These are phyloP conservation scores for Drosophila ambigua DNA, from an alignment of 1,140 invertebrate species.

Conservation along the genomic window DNA sequence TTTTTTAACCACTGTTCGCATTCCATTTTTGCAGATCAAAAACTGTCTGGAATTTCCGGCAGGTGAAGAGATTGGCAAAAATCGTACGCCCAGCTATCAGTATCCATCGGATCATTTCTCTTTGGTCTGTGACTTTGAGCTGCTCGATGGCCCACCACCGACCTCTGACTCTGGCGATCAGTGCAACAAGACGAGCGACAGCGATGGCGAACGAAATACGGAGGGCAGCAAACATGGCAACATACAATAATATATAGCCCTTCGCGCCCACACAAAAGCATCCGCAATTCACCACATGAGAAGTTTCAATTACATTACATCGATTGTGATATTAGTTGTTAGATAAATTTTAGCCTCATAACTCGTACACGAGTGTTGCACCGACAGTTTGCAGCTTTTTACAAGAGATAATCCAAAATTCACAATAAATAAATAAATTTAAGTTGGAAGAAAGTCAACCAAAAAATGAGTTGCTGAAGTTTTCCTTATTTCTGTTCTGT, in stretches of 20 bases:
- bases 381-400: slow-evolving; percentile 42
- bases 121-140: slow-evolving; percentile 88
- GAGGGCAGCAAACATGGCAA: slow-evolving; percentile 36
- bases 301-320: slow-evolving; percentile 73
- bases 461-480: background rate
- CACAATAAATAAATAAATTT: slow-evolving; percentile 63
- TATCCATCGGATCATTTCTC: slow-evolving; percentile 94
- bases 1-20: background rate
- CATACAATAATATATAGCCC: slow-evolving; percentile 34
- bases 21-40: slow-evolving; percentile 82
- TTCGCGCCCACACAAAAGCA: slow-evolving; percentile 1
- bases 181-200: slow-evolving; percentile 14
- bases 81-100: slow-evolving; percentile 87
- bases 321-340: slow-evolving; percentile 83
- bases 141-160: slow-evolving; percentile 42
- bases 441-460: slow-evolving; percentile 41
- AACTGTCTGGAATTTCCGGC: slow-evolving; percentile 88
- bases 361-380: slow-evolving; percentile 60
- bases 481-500: too few species aligned
- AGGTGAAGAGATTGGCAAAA: slow-evolving; percentile 88
- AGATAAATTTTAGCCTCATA: slow-evolving; percentile 77
- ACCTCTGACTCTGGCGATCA: too few species aligned
- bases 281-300: slow-evolving; percentile 37
- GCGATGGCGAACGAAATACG: slow-evolving; percentile 13
- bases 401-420: slow-evolving; percentile 52